Conservation (phyloP, 2,797 vertebrate species). For the Myripristis jacobus region DNA sequence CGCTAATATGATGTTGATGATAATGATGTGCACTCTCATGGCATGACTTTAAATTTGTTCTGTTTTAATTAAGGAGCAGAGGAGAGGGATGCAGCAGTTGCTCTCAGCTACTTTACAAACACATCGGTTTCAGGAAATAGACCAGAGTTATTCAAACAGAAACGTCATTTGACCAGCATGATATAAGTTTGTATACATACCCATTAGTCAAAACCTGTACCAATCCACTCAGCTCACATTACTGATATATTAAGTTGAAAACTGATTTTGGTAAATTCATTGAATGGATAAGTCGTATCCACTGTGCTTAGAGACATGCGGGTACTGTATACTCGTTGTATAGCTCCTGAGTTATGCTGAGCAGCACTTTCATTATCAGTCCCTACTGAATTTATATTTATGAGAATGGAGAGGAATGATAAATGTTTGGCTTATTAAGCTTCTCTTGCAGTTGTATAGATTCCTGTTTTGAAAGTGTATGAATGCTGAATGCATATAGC, state of each 20-base stretch:
- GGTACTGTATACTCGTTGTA: background rate
- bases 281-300: background rate
- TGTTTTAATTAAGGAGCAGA: constrained; percentile 1
- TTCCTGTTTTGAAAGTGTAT: background rate
- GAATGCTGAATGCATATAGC: background rate
- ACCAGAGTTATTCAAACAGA: background rate
- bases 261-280: background rate
- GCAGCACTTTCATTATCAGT: background rate
- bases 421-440: background rate
- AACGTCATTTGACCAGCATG: background rate
- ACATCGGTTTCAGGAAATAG: constrained; percentile 8
- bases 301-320: background rate
- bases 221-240: too few species aligned
- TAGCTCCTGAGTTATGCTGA: background rate
- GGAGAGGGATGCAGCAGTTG: background rate
- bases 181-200: too few species aligned
- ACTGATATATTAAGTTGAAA: constrained; percentile 6
- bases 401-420: background rate
- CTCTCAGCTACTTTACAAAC: background rate
- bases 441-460: background rate
- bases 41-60: background rate
- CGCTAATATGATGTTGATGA: constrained; percentile 6
- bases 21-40: constrained; percentile 6
- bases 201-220: too few species aligned
- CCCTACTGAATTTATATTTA: background rate